phyloP scores from a whole-genome alignment of 2,888 invertebrate species.

The Cheilosia scutellata region DNA sequence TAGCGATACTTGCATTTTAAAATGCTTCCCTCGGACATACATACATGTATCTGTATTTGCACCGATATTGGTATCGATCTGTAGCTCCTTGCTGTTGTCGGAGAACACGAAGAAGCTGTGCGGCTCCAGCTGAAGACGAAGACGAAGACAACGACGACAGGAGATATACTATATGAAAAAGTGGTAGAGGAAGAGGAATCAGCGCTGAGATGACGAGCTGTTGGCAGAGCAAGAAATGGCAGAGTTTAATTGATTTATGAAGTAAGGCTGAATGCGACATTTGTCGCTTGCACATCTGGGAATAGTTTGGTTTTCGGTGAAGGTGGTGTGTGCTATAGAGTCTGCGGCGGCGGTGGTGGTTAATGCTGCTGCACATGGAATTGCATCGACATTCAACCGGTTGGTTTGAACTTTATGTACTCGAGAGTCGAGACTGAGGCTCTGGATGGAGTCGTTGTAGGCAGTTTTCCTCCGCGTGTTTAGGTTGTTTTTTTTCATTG shows the following conservation, averaged over 20 bases:
- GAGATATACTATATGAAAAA: slow-evolving; percentile 4
- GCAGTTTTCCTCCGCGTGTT: slow-evolving; percentile 28
- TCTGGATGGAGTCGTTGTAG: slow-evolving; percentile 18
- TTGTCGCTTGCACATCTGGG: slow-evolving; percentile 71
- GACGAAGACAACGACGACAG: too few relatives aligned
- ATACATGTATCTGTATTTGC: slow-evolving; percentile 17
- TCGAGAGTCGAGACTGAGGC: slow-evolving; percentile 1
- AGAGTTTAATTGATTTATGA: slow-evolving; percentile 76
- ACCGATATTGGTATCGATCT: neutral
- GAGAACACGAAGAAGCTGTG: neutral
- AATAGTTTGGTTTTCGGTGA: slow-evolving; percentile 52
- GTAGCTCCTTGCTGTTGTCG: neutral
- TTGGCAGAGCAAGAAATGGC: slow-evolving; percentile 72
- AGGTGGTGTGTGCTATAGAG: slow-evolving; percentile 25
- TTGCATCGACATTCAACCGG: slow-evolving; percentile 55
- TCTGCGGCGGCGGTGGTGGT: neutral
- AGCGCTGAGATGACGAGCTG: slow-evolving; percentile 64
- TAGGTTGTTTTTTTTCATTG: slow-evolving; percentile 51
- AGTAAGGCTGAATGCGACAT: slow-evolving; percentile 73
- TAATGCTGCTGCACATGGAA: slow-evolving; percentile 2
- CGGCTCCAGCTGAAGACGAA: slow-evolving; percentile 19
- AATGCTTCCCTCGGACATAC: slow-evolving; percentile 51
- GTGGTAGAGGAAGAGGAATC: slow-evolving; percentile 49
- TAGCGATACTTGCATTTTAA: slow-evolving; percentile 68
- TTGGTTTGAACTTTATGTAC: slow-evolving; percentile 72